These are phyloP conservation scores for Drosophila mettleri DNA, from an alignment of 2,888 invertebrate genomes.

Conservation along the genomic window DNA sequence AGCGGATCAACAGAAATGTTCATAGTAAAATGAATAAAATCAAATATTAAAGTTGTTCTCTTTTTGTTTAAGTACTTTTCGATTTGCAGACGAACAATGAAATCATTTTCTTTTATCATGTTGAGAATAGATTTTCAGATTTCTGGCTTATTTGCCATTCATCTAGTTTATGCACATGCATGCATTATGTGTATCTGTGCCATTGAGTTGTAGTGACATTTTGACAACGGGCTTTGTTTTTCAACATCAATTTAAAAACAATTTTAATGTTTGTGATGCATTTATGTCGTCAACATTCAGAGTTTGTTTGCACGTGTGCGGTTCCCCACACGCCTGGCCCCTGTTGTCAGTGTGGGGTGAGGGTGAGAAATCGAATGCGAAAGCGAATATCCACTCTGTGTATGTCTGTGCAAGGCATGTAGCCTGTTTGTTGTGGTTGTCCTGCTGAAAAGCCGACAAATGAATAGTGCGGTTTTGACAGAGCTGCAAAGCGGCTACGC, in stretches of 20 bases:
- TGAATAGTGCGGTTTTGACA: conserved; percentile 52
- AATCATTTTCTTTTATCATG: background rate
- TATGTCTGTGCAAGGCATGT: conserved; percentile 18
- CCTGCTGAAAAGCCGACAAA: conserved; percentile 57
- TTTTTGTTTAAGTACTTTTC: background rate
- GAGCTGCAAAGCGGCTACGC: conserved; percentile 11
- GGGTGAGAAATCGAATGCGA: conserved; percentile 1
- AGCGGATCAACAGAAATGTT: background rate
- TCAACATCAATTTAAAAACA: conserved; percentile 54
- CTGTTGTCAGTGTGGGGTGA: background rate
- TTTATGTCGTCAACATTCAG: conserved; percentile 46
- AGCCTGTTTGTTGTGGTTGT: conserved; percentile 65
- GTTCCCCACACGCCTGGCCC: conserved; percentile 15
- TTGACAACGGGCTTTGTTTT: conserved; percentile 34
- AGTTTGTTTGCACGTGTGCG: conserved; percentile 31
- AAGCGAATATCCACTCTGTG: conserved; percentile 1
- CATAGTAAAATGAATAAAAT: background rate
- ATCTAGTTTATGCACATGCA: background rate
- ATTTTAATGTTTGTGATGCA: conserved; percentile 53
- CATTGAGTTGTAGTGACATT: conserved; percentile 24
- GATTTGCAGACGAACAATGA: background rate
- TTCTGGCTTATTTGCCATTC: background rate
- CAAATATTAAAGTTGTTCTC: background rate
- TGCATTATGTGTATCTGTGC: conserved; percentile 3
- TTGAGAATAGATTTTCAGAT: background rate